phyloP scores from a whole-genome alignment of 2,797 vertebrate species.

The Gymnothorax reevesii region DNA sequence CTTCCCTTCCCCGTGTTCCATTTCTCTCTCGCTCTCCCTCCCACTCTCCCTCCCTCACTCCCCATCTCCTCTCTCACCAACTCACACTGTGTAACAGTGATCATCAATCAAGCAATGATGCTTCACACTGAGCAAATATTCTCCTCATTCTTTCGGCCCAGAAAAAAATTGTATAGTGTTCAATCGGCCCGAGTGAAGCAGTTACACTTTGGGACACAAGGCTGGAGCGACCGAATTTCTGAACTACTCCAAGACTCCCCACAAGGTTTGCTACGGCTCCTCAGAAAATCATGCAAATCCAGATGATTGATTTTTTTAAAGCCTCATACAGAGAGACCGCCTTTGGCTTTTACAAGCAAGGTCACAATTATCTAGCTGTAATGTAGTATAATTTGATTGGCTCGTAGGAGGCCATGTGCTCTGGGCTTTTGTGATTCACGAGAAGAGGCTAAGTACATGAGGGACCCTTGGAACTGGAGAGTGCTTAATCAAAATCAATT shows the following conservation, averaged over 20 bases:
- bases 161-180: neutral
- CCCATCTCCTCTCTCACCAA: neutral
- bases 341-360: conserved; percentile 10
- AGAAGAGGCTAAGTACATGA: conserved; percentile 41
- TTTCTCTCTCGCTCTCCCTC: conserved; percentile 40
- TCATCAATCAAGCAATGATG: neutral
- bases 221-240: neutral
- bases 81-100: neutral
- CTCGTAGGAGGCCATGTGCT: conserved; percentile 46
- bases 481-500: conserved; percentile 57
- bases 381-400: conserved; percentile 34
- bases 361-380: conserved; percentile 23
- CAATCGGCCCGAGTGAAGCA: neutral
- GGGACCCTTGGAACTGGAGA: conserved; percentile 45
- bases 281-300: conserved; percentile 17
- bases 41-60: conserved; percentile 24
- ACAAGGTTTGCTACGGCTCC: neutral
- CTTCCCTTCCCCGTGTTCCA: conserved; percentile 19
- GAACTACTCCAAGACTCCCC: neutral
- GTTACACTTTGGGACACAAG: neutral
- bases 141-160: neutral
- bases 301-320: neutral
- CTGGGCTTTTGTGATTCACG: conserved; percentile 40
- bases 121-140: neutral
- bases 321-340: neutral